phyloP scores from a whole-genome alignment of 92 coral and sea anemone species.

The Palythoa heliodiscus region DNA sequence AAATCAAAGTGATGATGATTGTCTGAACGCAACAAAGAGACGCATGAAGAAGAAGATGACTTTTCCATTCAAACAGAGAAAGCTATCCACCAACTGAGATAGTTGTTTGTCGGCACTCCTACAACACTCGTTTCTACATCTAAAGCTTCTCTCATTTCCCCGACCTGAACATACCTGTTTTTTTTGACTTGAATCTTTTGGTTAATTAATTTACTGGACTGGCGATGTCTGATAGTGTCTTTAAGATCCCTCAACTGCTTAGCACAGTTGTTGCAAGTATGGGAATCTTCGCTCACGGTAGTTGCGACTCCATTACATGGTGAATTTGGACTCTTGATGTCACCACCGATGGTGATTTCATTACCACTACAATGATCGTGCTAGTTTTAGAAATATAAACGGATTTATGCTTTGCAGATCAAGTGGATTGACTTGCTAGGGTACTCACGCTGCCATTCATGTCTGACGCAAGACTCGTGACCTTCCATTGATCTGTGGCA shows the following conservation, averaged over 20 bases:
- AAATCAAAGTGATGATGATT: constrained; percentile 35
- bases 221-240: constrained; percentile 43
- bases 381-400: constrained; percentile 21
- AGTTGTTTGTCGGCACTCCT: constrained; percentile 22
- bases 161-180: constrained; percentile 41
- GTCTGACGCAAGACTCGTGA: constrained; percentile 25
- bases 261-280: constrained; percentile 51
- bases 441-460: constrained; percentile 41
- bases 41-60: constrained; percentile 25
- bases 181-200: constrained; percentile 15
- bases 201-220: not conserved
- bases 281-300: constrained; percentile 38
- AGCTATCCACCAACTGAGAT: constrained; percentile 17
- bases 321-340: constrained; percentile 44
- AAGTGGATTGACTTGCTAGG: constrained; percentile 19
- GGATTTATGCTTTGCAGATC: not conserved
- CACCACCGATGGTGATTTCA: constrained; percentile 5
- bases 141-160: constrained; percentile 32
- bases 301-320: constrained; percentile 34
- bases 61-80: constrained; percentile 48
- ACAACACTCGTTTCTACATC: constrained; percentile 28
- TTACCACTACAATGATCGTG: constrained; percentile 25
- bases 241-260: constrained; percentile 35
- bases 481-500: constrained; percentile 25
- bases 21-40: constrained; percentile 37